Evolutionary conservation across 2,113 vertebrate species (phyloP).

Genomic region (Connochaetes taurinus): DNA sequence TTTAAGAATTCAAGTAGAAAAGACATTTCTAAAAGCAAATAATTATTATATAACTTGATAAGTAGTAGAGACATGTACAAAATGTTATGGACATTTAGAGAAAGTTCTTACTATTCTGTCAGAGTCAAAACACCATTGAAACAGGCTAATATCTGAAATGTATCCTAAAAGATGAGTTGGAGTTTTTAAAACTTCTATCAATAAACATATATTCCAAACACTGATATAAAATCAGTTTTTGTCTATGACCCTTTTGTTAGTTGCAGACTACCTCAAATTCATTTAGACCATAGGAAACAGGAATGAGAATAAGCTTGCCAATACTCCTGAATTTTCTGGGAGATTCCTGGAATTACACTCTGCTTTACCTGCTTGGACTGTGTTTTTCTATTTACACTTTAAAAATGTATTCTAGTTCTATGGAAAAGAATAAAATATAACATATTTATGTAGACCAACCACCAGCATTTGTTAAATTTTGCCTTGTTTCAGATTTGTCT

Average conservation of each 20-base stretch:
- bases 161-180: neutral
- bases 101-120: neutral
- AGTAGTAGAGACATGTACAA: neutral
- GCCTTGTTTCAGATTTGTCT: neutral
- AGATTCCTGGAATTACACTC: neutral
- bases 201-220: neutral
- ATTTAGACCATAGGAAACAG: neutral
- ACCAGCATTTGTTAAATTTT: neutral
- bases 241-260: neutral
- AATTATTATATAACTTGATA: neutral
- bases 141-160: neutral
- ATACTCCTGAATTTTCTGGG: neutral
- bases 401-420: neutral
- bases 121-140: neutral
- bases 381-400: neutral
- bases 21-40: neutral
- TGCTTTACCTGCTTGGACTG: neutral
- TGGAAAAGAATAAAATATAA: neutral
- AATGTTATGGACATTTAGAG: neutral
- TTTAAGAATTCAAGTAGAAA: slow-evolving; percentile 6
- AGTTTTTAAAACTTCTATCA: neutral
- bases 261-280: neutral
- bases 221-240: neutral
- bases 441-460: neutral
- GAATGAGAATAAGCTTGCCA: neutral